Conservation (phyloP, 2,113 vertebrate species). For the Proteles cristata region DNA sequence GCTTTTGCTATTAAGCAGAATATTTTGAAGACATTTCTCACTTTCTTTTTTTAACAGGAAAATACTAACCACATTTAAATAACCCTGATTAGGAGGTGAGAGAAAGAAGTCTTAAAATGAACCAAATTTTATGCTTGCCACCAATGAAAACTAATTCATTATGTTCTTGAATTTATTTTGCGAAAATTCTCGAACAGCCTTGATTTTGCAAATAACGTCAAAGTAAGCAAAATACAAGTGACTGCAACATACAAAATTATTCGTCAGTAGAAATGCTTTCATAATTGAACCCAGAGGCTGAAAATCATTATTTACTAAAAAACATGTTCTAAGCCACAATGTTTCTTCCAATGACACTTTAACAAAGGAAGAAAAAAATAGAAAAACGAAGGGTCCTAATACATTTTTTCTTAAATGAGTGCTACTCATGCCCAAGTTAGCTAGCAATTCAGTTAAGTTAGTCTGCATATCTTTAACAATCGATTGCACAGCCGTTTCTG, state of each 20-base stretch:
- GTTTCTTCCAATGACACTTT: slow-evolving; percentile 68
- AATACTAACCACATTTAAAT: slow-evolving; percentile 53
- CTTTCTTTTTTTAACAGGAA: slow-evolving; percentile 35
- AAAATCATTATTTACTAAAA: slow-evolving; percentile 69
- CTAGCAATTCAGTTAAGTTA: slow-evolving; percentile 61
- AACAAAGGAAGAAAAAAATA: slow-evolving; percentile 48
- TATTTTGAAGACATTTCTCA: slow-evolving; percentile 8
- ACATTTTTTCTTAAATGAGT: slow-evolving; percentile 50
- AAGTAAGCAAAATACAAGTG: slow-evolving; percentile 70
- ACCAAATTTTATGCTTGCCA: slow-evolving; percentile 59
- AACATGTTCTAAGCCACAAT: slow-evolving; percentile 27
- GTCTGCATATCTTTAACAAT: slow-evolving; percentile 57
- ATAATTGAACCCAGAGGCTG: slow-evolving; percentile 66
- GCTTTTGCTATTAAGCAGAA: slow-evolving; percentile 58
- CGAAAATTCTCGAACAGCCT: slow-evolving; percentile 63
- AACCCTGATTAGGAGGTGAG: slow-evolving; percentile 21
- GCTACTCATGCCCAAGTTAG: slow-evolving; percentile 70
- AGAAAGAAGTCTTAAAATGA: slow-evolving; percentile 46
- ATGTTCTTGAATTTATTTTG: slow-evolving; percentile 65
- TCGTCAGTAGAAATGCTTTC: slow-evolving; percentile 69
- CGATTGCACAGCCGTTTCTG: not conserved
- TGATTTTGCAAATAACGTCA: slow-evolving; percentile 68
- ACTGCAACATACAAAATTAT: slow-evolving; percentile 69
- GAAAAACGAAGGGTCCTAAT: slow-evolving; percentile 24
- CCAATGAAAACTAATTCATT: slow-evolving; percentile 61